Evolutionary conservation across 53 echinoderm and acorn worm species (phyloP), one percentile per base, ranked within the genome.

Genomic region (Luidia sarsii): DNA sequence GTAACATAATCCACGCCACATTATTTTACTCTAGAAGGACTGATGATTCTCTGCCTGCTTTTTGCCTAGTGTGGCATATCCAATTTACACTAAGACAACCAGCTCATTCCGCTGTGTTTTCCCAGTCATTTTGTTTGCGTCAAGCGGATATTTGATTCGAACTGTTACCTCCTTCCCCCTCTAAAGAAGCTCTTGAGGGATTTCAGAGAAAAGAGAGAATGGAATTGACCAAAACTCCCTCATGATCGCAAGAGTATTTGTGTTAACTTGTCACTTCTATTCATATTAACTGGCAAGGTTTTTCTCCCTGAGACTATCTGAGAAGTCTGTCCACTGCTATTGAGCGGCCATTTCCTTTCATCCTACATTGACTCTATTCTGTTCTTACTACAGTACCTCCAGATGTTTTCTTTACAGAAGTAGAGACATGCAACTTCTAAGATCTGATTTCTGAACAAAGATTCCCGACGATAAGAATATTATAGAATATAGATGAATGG

Each of bases 1-100:
- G 71, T 36, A 72, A 72, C 38, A 36, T 55, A 38, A 72, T 56
- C 72, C 56, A 25, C 32, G 38, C 22, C 72, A 54, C 55, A 72
- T 72, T 72, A 72, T 34, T 72, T 72, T 33, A 38, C 55, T 23
- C 20, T 37, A 39, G 55, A 72, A 56, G 34, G 37, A 28, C 56
- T 55, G 72, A 55, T 72, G 54, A 72, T 72, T 72, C 56, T 72
- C 6, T 49, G 33, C 24, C 55, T 13, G 25, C 31, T 18, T 36
- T 34, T 34, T 43, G 20, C 20, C 23, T 25, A 43, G 41, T 45
- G 46, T 23, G 34, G 51, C 52, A 52, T 50, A 71, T 71, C 18
- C 39, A 24, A 54, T 54, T 37, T 38, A 36, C 15, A 16, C 19
- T n/a, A 20, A 35, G 63, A 29, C 63, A 19, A n/a, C 34, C 33